These are phyloP conservation scores for Phasianus colchicus DNA, from an alignment of 2,113 vertebrate species.

Conservation along the genomic window DNA sequence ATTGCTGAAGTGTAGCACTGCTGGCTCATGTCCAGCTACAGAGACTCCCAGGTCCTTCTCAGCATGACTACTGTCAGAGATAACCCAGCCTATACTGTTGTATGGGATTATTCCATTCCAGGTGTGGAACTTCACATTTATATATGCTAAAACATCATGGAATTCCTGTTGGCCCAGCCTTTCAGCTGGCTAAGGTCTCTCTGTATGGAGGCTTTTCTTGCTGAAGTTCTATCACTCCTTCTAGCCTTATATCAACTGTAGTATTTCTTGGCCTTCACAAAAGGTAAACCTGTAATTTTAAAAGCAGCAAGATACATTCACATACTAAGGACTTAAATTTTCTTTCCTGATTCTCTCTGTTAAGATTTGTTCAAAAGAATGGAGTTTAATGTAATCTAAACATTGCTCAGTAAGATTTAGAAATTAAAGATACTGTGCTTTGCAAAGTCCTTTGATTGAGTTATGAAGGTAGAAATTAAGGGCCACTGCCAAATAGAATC, in stretches of 20 bases:
- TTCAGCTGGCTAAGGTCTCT: background rate
- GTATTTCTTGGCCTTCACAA: background rate
- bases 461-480: constrained; percentile 27
- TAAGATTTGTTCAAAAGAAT: background rate
- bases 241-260: background rate
- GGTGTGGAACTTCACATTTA: background rate
- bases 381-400: background rate
- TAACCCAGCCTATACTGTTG: background rate
- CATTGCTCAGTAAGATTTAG: background rate
- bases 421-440: constrained; percentile 43
- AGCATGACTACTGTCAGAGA: background rate
- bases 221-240: background rate
- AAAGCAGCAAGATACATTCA: background rate
- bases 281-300: background rate
- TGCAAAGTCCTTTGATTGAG: constrained; percentile 4
- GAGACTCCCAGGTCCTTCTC: background rate
- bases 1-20: background rate
- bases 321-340: background rate
- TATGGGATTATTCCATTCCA: background rate
- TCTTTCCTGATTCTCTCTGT: background rate
- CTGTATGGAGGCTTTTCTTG: background rate
- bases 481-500: background rate
- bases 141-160: background rate
- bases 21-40: background rate
- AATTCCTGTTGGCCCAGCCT: background rate